Evolutionary conservation across 2,113 vertebrate species (phyloP).

Genomic region (Rhynchopsitta pachyrhyncha): DNA sequence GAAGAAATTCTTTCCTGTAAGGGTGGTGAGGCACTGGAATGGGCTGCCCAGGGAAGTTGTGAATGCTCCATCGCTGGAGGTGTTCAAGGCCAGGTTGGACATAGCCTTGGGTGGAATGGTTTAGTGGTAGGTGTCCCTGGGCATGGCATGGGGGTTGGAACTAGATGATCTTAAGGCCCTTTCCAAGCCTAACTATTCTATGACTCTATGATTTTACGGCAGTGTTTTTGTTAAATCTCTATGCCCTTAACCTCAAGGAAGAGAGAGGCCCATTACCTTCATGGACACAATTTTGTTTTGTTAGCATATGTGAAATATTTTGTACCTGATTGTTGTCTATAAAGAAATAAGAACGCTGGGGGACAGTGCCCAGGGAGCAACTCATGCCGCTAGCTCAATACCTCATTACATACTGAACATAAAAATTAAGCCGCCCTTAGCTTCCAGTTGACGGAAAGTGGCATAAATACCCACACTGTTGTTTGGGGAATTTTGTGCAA

Average conservation of each 20-base stretch:
- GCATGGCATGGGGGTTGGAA: too few species aligned
- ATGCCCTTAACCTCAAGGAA: neutral
- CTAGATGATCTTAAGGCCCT: too few species aligned
- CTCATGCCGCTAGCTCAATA: neutral
- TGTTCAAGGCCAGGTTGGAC: too few species aligned
- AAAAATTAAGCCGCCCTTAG: neutral
- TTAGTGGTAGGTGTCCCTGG: too few species aligned
- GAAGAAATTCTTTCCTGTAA: too few species aligned
- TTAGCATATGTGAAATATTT: neutral
- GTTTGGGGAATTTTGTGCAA: slow-evolving; percentile 8
- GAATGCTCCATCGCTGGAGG: too few species aligned
- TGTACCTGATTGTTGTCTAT: neutral
- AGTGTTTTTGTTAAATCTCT: neutral
- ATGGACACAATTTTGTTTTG: neutral
- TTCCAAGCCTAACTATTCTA: too few species aligned
- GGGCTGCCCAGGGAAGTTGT: too few species aligned
- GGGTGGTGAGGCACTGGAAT: too few species aligned
- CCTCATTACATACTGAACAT: neutral
- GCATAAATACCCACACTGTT: neutral
- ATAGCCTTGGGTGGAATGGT: too few species aligned
- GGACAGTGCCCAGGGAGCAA: neutral
- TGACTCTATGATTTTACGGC: neutral
- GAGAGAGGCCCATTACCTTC: neutral
- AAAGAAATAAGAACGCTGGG: neutral
- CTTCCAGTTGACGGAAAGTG: neutral